phyloP scores from a whole-genome alignment of 1,140 invertebrate species.

The Bactericera cockerelli region DNA sequence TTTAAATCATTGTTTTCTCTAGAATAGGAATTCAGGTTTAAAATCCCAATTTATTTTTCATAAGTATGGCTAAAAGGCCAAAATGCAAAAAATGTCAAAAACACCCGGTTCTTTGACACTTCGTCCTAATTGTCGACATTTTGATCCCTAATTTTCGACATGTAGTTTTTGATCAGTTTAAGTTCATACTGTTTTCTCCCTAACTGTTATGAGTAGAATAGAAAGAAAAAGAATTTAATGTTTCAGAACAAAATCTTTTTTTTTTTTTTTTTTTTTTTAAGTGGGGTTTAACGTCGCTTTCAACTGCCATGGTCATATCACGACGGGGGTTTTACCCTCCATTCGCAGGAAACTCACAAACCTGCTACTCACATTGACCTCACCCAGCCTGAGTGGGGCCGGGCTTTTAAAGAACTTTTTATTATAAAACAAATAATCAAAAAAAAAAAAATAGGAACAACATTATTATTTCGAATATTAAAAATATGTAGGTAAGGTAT shows the following conservation, averaged over 20 bases:
- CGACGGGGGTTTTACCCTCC: too few species aligned
- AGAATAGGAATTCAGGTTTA: background rate
- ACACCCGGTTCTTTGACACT: background rate
- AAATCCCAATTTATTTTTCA: background rate
- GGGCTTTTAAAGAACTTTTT: background rate
- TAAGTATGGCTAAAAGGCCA: background rate
- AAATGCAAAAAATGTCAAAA: background rate
- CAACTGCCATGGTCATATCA: too few species aligned
- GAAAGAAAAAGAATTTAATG: too few species aligned
- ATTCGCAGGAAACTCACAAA: too few species aligned
- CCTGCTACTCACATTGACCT: too few species aligned
- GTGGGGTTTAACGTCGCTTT: too few species aligned
- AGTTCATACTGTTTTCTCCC: background rate
- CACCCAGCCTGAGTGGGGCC: background rate
- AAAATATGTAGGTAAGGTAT: too few species aligned
- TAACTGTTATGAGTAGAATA: too few species aligned
- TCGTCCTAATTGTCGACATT: too few species aligned
- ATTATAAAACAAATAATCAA: background rate
- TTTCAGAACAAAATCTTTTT: too few species aligned
- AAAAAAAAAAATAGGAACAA: background rate
- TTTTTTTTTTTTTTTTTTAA: background rate
- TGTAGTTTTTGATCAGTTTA: background rate
- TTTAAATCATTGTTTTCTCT: background rate
- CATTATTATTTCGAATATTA: too few species aligned
- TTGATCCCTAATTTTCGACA: background rate